Conservation (phyloP, 2,888 invertebrate genomes). For the Matsumyia berberina region DNA sequence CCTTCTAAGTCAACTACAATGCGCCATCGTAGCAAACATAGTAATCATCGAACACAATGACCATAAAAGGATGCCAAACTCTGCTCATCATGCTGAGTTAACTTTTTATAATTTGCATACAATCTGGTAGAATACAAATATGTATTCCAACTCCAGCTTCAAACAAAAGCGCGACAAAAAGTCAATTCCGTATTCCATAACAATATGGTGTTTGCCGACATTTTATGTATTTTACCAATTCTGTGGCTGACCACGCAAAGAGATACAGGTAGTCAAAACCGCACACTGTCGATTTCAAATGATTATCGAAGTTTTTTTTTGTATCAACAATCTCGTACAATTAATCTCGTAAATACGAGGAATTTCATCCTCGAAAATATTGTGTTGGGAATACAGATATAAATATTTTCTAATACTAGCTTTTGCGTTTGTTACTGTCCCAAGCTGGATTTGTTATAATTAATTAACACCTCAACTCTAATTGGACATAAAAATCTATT, state of each 20-base stretch:
- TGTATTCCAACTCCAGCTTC: constrained; percentile 4
- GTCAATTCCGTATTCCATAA: constrained; percentile 21
- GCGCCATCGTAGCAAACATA: constrained; percentile 29
- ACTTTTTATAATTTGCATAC: constrained; percentile 27
- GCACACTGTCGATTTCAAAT: background rate
- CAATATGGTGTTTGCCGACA: background rate
- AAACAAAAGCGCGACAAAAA: constrained; percentile 11
- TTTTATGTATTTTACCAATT: constrained; percentile 13
- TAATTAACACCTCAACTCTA: constrained; percentile 62
- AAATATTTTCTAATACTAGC: background rate
- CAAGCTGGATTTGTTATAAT: constrained; percentile 32
- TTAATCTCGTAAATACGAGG: background rate
- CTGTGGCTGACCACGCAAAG: constrained; percentile 7
- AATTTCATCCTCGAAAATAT: background rate
- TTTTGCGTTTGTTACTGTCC: background rate
- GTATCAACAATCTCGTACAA: background rate
- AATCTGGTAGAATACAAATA: constrained; percentile 5
- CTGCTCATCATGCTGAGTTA: constrained; percentile 12
- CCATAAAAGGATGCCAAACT: constrained; percentile 41
- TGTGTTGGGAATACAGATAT: constrained; percentile 3
- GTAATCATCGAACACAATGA: constrained; percentile 28
- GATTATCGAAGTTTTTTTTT: constrained; percentile 24
- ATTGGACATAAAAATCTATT: constrained; percentile 65
- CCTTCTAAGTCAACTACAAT: constrained; percentile 44
- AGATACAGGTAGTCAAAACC: background rate